Conservation (phyloP, 2,797 vertebrate species). For the Mycteria americana region DNA sequence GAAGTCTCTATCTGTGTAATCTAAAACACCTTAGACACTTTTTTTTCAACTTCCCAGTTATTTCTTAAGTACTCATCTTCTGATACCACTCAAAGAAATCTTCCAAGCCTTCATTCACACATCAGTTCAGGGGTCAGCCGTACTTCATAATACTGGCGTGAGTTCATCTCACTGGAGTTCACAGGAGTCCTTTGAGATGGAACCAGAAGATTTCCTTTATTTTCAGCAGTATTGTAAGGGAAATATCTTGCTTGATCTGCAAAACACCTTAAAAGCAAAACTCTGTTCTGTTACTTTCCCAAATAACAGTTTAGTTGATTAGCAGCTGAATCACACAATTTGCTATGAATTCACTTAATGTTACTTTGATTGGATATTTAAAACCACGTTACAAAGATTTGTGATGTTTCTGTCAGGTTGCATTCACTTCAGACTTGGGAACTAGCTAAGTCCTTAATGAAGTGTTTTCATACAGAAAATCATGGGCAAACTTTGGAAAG, state of each 20-base stretch:
- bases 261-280: background rate
- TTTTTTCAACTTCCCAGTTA: background rate
- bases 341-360: background rate
- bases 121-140: background rate
- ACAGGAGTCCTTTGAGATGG: background rate
- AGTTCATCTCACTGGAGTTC: background rate
- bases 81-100: background rate
- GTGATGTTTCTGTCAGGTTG: background rate
- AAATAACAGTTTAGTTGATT: background rate
- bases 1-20: background rate
- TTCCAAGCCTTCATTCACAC: background rate
- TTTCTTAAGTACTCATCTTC: background rate
- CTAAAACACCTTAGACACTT: background rate
- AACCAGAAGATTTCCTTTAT: background rate
- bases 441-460: background rate
- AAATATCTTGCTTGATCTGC: background rate
- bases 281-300: background rate
- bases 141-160: background rate
- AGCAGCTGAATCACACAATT: background rate
- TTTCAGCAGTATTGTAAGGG: background rate
- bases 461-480: constrained; percentile 8
- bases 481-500: background rate
- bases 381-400: background rate
- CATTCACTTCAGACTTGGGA: background rate
- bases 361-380: background rate